These are phyloP conservation scores for Syndactyla subalaris DNA, from an alignment of 2,797 vertebrate genomes.

Conservation along the genomic window DNA sequence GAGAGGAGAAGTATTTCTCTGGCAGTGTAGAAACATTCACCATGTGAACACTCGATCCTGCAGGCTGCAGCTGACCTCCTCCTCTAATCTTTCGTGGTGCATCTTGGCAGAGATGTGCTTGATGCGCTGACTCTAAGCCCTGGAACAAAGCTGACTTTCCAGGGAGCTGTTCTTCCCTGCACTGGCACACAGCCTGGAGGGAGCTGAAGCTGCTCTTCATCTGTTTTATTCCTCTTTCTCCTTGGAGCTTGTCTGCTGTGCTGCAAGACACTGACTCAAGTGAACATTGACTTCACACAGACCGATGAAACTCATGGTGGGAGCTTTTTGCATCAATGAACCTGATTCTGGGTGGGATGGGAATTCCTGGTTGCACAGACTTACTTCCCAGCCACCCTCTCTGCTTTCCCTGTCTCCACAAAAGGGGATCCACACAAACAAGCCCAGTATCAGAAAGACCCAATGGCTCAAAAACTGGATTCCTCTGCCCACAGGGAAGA, in stretches of 20 bases:
- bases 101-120: conserved; percentile 5
- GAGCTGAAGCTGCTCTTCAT: background rate
- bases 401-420: background rate
- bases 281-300: background rate
- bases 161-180: conserved; percentile 13
- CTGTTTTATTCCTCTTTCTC: background rate
- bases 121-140: background rate
- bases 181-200: background rate
- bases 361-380: background rate
- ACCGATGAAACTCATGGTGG: background rate
- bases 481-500: background rate
- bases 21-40: background rate
- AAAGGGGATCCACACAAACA: background rate
- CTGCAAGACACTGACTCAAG: background rate
- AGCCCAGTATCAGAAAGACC: background rate
- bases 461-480: background rate
- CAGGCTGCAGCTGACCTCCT: background rate
- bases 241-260: background rate
- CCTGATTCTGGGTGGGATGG: background rate
- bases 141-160: conserved; percentile 14
- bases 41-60: background rate
- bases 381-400: background rate
- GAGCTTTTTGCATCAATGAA: background rate
- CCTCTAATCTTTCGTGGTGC: background rate
- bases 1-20: background rate